Evolutionary conservation across 64 coral and sea anemone species (phyloP).

Genomic region (Montipora cactus): DNA sequence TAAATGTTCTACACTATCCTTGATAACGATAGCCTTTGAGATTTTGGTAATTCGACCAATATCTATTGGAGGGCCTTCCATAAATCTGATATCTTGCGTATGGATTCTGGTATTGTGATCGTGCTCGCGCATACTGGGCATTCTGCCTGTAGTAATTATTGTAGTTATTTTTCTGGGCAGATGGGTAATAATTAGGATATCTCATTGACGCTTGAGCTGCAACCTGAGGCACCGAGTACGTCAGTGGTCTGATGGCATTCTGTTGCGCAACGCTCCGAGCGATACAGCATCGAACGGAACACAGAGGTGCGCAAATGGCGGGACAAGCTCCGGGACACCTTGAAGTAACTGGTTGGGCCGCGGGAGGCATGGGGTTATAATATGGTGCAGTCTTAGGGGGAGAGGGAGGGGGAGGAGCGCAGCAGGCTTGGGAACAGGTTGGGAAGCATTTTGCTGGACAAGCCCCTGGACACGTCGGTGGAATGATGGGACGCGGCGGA

Average conservation of each 20-base stretch:
- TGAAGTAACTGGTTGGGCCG: background rate
- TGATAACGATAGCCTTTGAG: constrained; percentile 11
- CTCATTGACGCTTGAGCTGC: background rate
- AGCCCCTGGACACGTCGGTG: constrained; percentile 39
- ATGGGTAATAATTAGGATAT: constrained; percentile 32
- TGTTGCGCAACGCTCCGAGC: background rate
- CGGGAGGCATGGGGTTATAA: constrained; percentile 27
- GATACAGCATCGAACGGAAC: constrained; percentile 65
- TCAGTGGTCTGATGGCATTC: constrained; percentile 17
- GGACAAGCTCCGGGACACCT: constrained; percentile 63
- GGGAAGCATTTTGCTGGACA: constrained; percentile 56
- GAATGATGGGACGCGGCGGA: background rate
- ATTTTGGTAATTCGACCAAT: constrained; percentile 4
- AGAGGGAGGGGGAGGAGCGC: background rate
- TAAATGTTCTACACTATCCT: background rate
- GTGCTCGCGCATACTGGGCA: constrained; percentile 3
- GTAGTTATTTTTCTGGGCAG: constrained; percentile 13
- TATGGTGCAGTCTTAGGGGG: background rate
- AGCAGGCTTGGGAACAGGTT: constrained; percentile 55
- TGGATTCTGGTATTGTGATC: background rate
- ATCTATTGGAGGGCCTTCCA: background rate
- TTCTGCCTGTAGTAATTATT: constrained; percentile 32
- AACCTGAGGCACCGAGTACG: background rate
- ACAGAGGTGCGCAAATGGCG: constrained; percentile 65
- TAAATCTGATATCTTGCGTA: constrained; percentile 18